phyloP scores from a whole-genome alignment of 2,797 vertebrate species.

The Aythya fuligula region DNA sequence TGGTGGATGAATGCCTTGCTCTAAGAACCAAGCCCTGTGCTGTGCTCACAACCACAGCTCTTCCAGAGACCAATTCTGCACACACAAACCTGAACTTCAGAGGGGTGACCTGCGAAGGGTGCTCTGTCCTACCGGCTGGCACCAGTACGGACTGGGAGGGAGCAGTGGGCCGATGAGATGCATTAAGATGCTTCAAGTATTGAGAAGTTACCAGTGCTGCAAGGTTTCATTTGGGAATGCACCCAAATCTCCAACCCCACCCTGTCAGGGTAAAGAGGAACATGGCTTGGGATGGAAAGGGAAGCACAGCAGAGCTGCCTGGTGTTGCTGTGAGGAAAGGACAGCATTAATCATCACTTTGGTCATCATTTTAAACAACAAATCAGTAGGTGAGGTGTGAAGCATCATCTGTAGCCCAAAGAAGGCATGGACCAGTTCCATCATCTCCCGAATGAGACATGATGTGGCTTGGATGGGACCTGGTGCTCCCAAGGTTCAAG shows the following conservation, averaged over 20 bases:
- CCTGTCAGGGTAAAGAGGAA: not conserved
- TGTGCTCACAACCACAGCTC: too few species aligned
- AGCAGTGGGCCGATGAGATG: not conserved
- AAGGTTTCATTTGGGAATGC: not conserved
- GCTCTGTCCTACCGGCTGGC: fast-evolving
- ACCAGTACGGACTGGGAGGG: not conserved
- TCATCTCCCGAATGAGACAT: not conserved
- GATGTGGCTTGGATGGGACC: not conserved
- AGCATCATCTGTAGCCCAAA: not conserved
- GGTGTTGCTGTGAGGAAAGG: fast-evolving
- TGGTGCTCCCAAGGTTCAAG: not conserved
- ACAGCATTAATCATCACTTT: not conserved
- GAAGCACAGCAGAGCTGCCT: not conserved
- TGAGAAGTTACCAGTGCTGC: not conserved
- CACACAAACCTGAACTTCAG: too few species aligned
- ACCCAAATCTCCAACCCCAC: not conserved
- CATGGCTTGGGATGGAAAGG: not conserved
- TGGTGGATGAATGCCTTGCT: too few species aligned
- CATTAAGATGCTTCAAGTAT: not conserved
- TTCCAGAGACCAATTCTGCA: too few species aligned
- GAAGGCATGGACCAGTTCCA: not conserved
- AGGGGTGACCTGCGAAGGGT: not conserved
- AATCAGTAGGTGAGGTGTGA: not conserved
- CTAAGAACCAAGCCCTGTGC: too few species aligned
- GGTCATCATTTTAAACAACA: not conserved